Base-by-base conservation (phyloP, 1,140 invertebrate genomes). In the Zaprionus taronus region DNA sequence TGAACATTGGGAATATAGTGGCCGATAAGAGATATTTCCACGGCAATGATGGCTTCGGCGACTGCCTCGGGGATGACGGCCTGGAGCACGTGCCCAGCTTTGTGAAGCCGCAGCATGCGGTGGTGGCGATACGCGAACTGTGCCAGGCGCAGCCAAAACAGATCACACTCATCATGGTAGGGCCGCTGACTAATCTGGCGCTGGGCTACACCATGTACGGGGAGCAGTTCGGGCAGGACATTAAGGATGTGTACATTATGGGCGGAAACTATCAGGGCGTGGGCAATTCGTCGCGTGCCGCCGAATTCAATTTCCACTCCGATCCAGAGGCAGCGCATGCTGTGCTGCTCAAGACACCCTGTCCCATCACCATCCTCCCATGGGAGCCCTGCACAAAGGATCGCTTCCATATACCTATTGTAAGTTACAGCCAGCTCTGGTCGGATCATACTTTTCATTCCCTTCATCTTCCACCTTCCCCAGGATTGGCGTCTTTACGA, bases 301-400 rank as follows among this genome's bases (percentile, higher is more conserved):
- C 96, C 9, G 97, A 98, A 92, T 97, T 96, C 83, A 97, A 98
- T 93, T 98, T 98, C 85, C 94, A 94, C 62, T 91, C 92, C 20
- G 97, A 97, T 93, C 96, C 97, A 1, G 96, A 97, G 93, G 96
- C 96, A 28, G 96, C 96, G 0, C 93, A 95, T 83, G 95, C 97
- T 41, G 94, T 96, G 14, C 91, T 97, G 1, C 92, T 93, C 11
- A 94, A 92, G 56, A 92, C 93, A 5, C 81, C 77, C 58, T 95
- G 94, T 72, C 95, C 94, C n/a, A 93, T 96, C 3, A 94, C 92
- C 72, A 91, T 96, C 34, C 83, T 96, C 6, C 95, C 96, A 5
- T 96, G 95, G 95, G 95, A 96, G 91, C 93, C 94, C 2, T 95
- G 94, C 72, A 78, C 94, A 9, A 70, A 82, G 26, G 92, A 93